These are phyloP conservation scores for Aphis craccivora DNA, from an alignment of 1,140 invertebrate genomes.

Conservation along the genomic window DNA sequence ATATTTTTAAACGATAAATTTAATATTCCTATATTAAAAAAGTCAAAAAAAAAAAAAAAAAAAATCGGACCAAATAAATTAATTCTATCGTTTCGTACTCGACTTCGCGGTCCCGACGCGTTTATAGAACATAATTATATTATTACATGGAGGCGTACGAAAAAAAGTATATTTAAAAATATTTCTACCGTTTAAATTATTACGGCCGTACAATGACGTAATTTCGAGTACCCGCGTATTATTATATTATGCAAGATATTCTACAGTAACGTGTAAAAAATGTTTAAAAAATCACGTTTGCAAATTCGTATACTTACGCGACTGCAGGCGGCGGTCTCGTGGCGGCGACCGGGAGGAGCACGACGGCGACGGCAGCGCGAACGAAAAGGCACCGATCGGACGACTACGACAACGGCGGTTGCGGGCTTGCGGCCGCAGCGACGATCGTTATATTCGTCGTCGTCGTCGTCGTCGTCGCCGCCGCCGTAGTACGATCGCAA, in stretches of 20 bases:
- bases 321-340: neutral
- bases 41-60: neutral
- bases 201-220: neutral
- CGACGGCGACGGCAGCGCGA: neutral
- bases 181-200: too few relatives aligned
- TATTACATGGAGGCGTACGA: neutral
- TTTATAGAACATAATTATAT: neutral
- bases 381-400: neutral
- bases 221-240: neutral
- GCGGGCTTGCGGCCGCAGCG: neutral
- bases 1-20: neutral
- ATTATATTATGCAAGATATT: neutral
- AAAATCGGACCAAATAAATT: neutral
- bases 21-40: too few relatives aligned
- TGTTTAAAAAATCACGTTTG: neutral
- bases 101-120: neutral
- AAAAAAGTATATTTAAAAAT: neutral
- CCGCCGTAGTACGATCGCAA: neutral
- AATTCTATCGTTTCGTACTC: neutral
- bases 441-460: constrained; percentile 30
- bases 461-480: neutral
- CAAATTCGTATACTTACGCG: neutral
- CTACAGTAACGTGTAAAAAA: too few relatives aligned
- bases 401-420: neutral
- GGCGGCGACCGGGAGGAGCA: neutral